Evolutionary conservation across 1,140 invertebrate species (phyloP).

Genomic region (Helicoverpa zea): DNA sequence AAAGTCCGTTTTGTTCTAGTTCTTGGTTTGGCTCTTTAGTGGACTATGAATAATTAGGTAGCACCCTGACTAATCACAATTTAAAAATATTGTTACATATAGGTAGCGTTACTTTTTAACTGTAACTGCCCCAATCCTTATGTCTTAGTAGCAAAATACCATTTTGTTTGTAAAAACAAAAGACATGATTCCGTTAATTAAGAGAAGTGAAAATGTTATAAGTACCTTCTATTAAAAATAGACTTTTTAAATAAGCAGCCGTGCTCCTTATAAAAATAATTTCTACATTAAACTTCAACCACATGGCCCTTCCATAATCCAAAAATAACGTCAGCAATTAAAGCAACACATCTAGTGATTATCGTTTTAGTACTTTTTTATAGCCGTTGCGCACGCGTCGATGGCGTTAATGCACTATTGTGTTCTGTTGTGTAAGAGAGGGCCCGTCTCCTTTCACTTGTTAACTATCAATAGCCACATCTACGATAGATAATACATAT

Average conservation of each 20-base stretch:
- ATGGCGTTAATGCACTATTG: not conserved
- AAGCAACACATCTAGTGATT: not conserved
- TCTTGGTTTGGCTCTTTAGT: too few relatives aligned
- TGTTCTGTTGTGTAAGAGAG: not conserved
- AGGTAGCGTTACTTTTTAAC: too few relatives aligned
- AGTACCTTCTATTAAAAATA: too few relatives aligned
- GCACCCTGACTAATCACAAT: not conserved
- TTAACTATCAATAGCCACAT: not conserved
- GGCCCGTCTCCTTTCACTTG: slow-evolving; percentile 23
- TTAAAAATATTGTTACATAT: not conserved
- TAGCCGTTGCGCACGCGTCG: not conserved
- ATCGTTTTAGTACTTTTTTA: not conserved
- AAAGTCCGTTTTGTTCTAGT: too few relatives aligned
- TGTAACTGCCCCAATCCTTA: too few relatives aligned
- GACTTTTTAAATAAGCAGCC: too few relatives aligned
- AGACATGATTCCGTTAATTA: too few relatives aligned
- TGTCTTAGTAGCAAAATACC: too few relatives aligned
- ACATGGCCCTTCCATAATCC: not conserved
- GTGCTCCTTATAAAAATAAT: too few relatives aligned
- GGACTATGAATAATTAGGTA: too few relatives aligned
- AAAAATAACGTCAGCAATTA: not conserved
- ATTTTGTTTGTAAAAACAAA: too few relatives aligned
- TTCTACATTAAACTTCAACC: not conserved
- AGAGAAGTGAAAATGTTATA: too few relatives aligned
- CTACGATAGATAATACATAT: not conserved